A percentile compares a stretch with the other conserved stretches of the same genome.
Evolutionary conservation across 2,113 vertebrate species (phyloP).

Genomic region (Plecturocebus donacophilus): DNA sequence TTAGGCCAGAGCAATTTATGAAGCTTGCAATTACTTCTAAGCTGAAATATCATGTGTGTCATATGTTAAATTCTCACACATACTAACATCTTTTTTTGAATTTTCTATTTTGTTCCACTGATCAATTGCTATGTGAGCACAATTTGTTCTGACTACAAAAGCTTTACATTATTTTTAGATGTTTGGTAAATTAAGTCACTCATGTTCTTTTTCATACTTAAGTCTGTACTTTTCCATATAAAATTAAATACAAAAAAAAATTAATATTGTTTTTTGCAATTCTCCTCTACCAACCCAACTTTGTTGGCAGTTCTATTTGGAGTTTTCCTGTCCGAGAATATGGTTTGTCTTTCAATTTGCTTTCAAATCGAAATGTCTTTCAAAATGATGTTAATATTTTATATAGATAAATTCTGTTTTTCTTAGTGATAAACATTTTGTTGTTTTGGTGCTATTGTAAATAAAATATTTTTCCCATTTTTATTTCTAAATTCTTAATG

Average conservation of each 20-base stretch:
- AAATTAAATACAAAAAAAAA: background rate
- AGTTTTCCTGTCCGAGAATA: background rate
- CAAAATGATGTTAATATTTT: background rate
- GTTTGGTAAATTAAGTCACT: background rate
- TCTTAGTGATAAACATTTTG: background rate
- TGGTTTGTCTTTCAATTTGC: background rate
- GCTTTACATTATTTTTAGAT: background rate
- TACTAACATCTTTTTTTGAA: background rate
- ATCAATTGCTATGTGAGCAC: background rate
- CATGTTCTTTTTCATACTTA: background rate
- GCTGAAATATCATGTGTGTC: background rate
- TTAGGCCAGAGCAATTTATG: background rate
- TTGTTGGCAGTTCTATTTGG: background rate
- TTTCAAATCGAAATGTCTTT: background rate
- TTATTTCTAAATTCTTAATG: background rate
- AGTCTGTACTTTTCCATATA: background rate
- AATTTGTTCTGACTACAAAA: background rate
- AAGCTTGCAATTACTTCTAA: background rate
- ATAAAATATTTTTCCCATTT: background rate
- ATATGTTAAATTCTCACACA: background rate
- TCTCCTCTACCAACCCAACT: background rate
- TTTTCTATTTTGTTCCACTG: background rate
- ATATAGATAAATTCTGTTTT: background rate
- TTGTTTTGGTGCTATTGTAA: background rate
- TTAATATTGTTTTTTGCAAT: background rate